Base-by-base conservation (phyloP, 1,140 invertebrate genomes). In the Platorchestia sp. region DNA sequence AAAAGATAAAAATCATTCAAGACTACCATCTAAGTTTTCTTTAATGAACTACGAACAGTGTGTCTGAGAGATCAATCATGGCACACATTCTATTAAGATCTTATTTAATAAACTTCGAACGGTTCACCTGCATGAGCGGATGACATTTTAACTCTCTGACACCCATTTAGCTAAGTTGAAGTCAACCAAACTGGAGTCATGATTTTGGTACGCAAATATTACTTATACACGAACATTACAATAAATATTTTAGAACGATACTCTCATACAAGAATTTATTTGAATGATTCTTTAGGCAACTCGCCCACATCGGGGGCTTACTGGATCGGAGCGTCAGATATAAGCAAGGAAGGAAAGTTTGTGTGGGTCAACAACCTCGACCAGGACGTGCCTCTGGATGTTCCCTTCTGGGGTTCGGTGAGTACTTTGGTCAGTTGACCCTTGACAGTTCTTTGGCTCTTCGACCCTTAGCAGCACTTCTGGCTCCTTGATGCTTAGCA, bases 341-440 rank as follows among this genome's bases (percentile, higher is more conserved):
- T 44, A 16, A 40, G 45, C 5, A 10, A 93, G 0, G 91, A 93
- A 47, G 91, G 91, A 19, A 93, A 45, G 0, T 93, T 93, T 36
- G 44, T 45, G 40, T 93, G 91, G 91, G 44, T 93, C 45, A 22
- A 7, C 40, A 36, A 47, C 91, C 36, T 44, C 14, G 10, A 45
- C 36, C 22, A 42, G 0, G 44, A 93, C 45, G 43, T 93, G 19
- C 44, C 91, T 1, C 14, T 45, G 7, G 45, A 44, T 10, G 44
- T 40, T 10, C 91, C 91, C 36, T 93, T 93, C 45, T 93, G 91
- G 91, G 91, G 91, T 7, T 16, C 45, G 40, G 91, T 93, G 45
- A 93, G 91, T 93, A 45, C 47, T n/a, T n/a, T n/a, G n/a, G n/a
- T n/a, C n/a, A n/a, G n/a, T n/a, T n/a, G n/a, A n/a, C n/a, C n/a